These are phyloP conservation scores for Tachyglossus aculeatus DNA, from an alignment of 2,797 vertebrate genomes.

Conservation along the genomic window DNA sequence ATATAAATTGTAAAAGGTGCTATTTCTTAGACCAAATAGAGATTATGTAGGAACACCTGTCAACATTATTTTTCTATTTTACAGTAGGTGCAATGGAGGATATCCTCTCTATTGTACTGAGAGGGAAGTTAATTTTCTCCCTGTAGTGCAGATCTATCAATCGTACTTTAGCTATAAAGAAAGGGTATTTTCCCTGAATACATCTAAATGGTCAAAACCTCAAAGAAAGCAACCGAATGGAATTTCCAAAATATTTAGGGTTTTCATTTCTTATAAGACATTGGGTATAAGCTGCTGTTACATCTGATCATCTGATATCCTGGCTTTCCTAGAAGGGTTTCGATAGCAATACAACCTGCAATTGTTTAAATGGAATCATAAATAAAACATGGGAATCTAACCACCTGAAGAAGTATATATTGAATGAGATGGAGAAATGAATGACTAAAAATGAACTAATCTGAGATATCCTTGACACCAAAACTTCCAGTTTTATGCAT, in stretches of 20 bases:
- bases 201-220: neutral
- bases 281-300: too few species aligned
- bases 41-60: neutral
- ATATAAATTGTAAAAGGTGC: neutral
- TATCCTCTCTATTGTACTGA: neutral
- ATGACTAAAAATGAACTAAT: too few species aligned
- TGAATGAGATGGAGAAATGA: too few species aligned
- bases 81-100: neutral
- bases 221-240: neutral
- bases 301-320: too few species aligned
- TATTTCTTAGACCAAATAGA: neutral
- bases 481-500: too few species aligned
- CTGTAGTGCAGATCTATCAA: neutral
- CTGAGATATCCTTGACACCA: too few species aligned
- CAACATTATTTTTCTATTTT: neutral
- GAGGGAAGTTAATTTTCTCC: neutral
- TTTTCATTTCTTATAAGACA: too few species aligned
- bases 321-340: too few species aligned
- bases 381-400: too few species aligned
- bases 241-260: neutral
- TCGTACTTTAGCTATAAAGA: neutral
- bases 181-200: neutral
- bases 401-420: too few species aligned
- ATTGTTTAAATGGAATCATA: too few species aligned
- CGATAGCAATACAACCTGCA: too few species aligned